Base-by-base conservation (phyloP, 2,888 invertebrate genomes). In the Eilema sororculum region DNA sequence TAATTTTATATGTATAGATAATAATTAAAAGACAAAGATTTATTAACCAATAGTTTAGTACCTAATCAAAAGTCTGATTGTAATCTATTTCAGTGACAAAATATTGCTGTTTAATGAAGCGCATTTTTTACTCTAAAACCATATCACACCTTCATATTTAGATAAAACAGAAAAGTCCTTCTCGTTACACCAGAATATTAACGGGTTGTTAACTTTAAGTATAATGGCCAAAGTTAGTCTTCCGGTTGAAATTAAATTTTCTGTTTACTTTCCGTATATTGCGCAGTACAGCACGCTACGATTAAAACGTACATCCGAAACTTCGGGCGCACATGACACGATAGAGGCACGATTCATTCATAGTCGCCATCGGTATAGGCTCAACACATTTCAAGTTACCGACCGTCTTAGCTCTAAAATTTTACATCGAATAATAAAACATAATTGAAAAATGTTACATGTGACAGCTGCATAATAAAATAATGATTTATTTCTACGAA, bases 161-260 rank as follows among this genome's bases (percentile, higher is more conserved):
- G 20, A 20, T 46, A 71, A 69, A 76, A 67, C 69, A 71, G 71
- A 74, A 77, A 59, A 77, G 22, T 67, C 71, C 60, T 67, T 60
- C 22, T 24, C 69, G 65, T 30, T 52, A 22, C 72, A 64, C 56
- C 68, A 71, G 72, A 76, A 78, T 79, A 77, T 77, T 74, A 79
- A 79, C 67, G 72, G 72, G 56, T 68, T 75, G 78, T 79, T 79
- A 75, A 76, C 74, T 79, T 75, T 70, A 71, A 71, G 63, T 76
- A 69, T 76, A 74, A 78, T 74, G 60, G 70, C 70, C 33, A 73
- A 79, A 79, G 74, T 79, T 79, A 63, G 71, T 65, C 69, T 78
- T 79, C 76, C 69, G 30, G 69, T 70, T 63, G 33, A 67, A 68
- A 73, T 74, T 58, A 61, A 68, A 79, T 74, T 71, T 63, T 77